These are phyloP conservation scores for Bagarius yarrelli DNA, from an alignment of 2,113 vertebrate genomes.

Conservation along the genomic window DNA sequence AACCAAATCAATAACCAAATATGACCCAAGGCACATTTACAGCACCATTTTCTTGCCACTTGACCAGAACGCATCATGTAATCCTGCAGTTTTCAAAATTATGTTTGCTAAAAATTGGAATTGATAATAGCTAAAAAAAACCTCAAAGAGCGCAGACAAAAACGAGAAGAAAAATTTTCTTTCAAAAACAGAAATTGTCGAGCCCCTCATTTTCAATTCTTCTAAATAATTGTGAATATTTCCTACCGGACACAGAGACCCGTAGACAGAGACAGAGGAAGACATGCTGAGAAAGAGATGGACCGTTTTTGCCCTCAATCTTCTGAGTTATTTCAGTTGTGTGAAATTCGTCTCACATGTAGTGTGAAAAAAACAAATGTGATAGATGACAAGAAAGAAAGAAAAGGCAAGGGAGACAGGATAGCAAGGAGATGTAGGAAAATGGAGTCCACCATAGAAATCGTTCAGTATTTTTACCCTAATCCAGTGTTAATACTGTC, in stretches of 20 bases:
- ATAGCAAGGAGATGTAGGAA: not conserved
- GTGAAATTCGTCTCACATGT: constrained; percentile 55
- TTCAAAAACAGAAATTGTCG: not conserved
- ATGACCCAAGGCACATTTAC: not conserved
- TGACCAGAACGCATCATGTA: not conserved
- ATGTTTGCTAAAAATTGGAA: not conserved
- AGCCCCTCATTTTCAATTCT: too few relatives aligned
- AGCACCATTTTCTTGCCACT: not conserved
- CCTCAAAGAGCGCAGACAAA: not conserved
- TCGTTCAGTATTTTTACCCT: constrained; percentile 1
- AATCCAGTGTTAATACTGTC: constrained; percentile 10
- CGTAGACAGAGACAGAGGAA: constrained; percentile 49
- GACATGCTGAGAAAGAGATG: constrained; percentile 49
- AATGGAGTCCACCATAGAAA: constrained; percentile 34
- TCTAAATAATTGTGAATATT: not conserved
- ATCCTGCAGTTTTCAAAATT: too few relatives aligned
- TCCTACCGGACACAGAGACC: not conserved
- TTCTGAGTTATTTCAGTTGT: constrained; percentile 57
- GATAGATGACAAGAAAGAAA: not conserved
- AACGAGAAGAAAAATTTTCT: too few relatives aligned
- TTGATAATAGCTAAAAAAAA: not conserved
- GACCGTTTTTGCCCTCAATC: constrained; percentile 62
- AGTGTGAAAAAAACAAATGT: not conserved
- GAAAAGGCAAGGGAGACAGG: not conserved
- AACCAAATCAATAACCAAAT: not conserved